Percentiles rank a stretch among this genome's conserved stretches.
Conservation (phyloP, 2,113 vertebrate species). For the Mormyrus iriodes region DNA sequence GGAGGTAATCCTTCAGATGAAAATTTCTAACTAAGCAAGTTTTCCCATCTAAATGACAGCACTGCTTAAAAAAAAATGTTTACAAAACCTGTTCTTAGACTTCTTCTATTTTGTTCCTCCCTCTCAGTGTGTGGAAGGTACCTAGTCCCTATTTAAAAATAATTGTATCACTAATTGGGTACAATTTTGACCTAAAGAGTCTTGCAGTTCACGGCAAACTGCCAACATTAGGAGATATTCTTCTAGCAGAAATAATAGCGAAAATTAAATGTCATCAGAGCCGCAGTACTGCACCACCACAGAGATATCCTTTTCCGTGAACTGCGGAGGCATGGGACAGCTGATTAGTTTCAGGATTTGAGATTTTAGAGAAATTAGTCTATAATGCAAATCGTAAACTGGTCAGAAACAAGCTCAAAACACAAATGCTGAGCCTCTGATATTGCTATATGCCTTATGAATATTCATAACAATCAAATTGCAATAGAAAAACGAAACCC, state of each 20-base stretch:
- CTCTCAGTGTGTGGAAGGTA: slow-evolving; percentile 70
- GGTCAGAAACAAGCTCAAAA: not conserved
- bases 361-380: not conserved
- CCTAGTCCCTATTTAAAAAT: slow-evolving; percentile 63
- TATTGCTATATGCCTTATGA: not conserved
- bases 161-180: slow-evolving; percentile 80
- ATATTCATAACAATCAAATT: not conserved
- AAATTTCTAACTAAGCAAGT: slow-evolving; percentile 98
- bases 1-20: slow-evolving; percentile 99
- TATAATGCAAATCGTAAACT: not conserved
- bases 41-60: slow-evolving; percentile 94
- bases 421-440: not conserved
- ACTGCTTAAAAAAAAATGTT: slow-evolving; percentile 58
- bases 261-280: slow-evolving; percentile 60
- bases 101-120: slow-evolving; percentile 76
- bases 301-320: not conserved
- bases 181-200: slow-evolving; percentile 83
- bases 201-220: slow-evolving; percentile 76
- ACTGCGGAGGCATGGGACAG: not conserved
- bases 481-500: not conserved
- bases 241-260: slow-evolving; percentile 52
- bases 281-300: not conserved
- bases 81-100: slow-evolving; percentile 40
- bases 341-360: not conserved
- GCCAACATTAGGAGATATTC: slow-evolving; percentile 64